phyloP scores from a whole-genome alignment of 2,797 vertebrate species.

The Knipowitschia caucasica region DNA sequence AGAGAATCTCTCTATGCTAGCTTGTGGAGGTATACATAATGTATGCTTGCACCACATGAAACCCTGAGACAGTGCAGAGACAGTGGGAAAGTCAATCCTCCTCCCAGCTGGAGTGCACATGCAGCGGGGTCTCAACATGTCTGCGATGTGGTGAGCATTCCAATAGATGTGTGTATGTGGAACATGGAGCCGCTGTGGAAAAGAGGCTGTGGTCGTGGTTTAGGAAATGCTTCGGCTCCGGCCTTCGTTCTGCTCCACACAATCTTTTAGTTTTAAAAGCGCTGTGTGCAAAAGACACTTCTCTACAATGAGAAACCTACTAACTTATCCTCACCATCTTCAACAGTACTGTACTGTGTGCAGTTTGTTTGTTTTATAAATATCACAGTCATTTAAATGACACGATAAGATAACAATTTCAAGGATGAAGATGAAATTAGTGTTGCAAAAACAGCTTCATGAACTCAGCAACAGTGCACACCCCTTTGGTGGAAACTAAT shows the following conservation, averaged over 20 bases:
- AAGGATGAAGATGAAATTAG: conserved; percentile 21
- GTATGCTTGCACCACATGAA: conserved; percentile 19
- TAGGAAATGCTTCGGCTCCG: conserved; percentile 71
- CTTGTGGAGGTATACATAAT: conserved; percentile 4
- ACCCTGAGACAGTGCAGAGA: conserved; percentile 31
- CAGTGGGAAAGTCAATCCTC: conserved; percentile 61
- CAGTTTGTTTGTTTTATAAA: conserved; percentile 22
- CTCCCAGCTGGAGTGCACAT: conserved; percentile 77
- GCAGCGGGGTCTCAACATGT: conserved; percentile 66
- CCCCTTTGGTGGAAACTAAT: conserved; percentile 55
- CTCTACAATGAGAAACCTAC: conserved; percentile 53
- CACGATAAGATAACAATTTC: conserved; percentile 52
- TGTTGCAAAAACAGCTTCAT: conserved; percentile 52
- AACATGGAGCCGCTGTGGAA: conserved; percentile 72
- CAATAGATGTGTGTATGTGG: conserved; percentile 71
- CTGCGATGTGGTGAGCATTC: conserved; percentile 77
- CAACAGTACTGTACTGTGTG: not conserved
- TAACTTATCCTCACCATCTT: conserved; percentile 5
- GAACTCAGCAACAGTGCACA: conserved; percentile 46
- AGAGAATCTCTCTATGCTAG: not conserved
- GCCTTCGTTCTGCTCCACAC: conserved; percentile 59
- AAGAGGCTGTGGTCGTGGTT: conserved; percentile 72
- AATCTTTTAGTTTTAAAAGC: conserved; percentile 60
- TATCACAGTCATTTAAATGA: conserved; percentile 43
- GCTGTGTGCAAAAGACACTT: conserved; percentile 62